A percentile compares a stretch with the other conserved stretches of the same genome.
Conservation (phyloP, 2,888 invertebrate species). For the Antheraea yamamai region DNA sequence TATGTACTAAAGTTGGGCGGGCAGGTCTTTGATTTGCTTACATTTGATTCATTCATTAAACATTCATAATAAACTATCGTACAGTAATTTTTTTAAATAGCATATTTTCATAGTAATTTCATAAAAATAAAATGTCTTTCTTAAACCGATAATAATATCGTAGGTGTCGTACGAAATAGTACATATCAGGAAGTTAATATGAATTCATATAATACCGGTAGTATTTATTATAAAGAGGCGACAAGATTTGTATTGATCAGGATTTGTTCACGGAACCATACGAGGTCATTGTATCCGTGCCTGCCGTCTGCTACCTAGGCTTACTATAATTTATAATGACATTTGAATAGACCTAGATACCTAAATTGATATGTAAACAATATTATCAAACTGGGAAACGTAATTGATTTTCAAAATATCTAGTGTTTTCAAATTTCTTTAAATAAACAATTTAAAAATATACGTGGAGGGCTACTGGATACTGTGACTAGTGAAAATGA, state of each 20-base stretch:
- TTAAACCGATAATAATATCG: no score
- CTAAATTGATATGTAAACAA: conserved; percentile 21
- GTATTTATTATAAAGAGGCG: conserved; percentile 29
- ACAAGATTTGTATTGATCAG: conserved; percentile 43
- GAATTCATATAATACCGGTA: not conserved
- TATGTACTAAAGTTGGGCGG: no score
- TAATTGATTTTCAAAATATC: not conserved
- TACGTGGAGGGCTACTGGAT: no score
- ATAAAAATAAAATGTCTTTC: no score
- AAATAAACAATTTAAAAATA: no score
- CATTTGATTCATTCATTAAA: no score
- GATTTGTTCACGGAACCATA: conserved; percentile 50
- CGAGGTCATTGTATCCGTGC: conserved; percentile 51
- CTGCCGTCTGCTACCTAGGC: conserved; percentile 7
- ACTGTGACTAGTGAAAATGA: no score
- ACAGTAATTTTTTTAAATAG: no score
- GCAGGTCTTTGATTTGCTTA: no score
- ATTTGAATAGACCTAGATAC: conserved; percentile 32
- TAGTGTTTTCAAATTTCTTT: no score
- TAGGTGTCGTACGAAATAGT: not conserved
- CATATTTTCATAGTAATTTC: no score
- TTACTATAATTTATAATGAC: conserved; percentile 35
- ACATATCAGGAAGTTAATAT: not conserved
- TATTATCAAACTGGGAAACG: not conserved
- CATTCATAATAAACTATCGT: no score